phyloP scores from a whole-genome alignment of 1,140 invertebrate species.

The Plutomurus gul region DNA sequence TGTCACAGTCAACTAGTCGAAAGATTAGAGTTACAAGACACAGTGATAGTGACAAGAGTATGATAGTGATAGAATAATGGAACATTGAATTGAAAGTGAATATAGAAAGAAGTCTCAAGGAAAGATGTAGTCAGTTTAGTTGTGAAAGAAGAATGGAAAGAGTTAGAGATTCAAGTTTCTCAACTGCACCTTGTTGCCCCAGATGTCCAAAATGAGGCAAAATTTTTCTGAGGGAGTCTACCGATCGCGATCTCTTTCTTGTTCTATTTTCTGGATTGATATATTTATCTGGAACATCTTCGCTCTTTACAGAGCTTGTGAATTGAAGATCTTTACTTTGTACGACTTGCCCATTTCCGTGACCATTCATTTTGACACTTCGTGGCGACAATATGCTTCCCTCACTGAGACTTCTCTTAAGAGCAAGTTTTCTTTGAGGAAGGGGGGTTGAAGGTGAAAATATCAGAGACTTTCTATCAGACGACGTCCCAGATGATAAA shows the following conservation, averaged over 20 bases:
- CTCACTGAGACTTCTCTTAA: constrained; percentile 52
- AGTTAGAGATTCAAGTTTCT: too few relatives aligned
- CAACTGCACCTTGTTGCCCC: neutral
- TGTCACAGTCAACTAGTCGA: too few relatives aligned
- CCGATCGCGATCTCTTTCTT: constrained; percentile 40
- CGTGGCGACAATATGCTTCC: constrained; percentile 32
- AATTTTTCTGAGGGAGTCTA: constrained; percentile 41
- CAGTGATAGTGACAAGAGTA: too few relatives aligned
- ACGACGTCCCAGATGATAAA: constrained; percentile 37
- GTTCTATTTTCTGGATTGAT: constrained; percentile 1
- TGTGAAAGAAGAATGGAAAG: too few relatives aligned
- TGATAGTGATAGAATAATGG: too few relatives aligned
- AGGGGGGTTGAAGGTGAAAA: constrained; percentile 30
- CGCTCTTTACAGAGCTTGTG: neutral
- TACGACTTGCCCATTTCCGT: neutral
- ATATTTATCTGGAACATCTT: constrained; percentile 18
- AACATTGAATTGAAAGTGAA: too few relatives aligned
- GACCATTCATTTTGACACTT: too few relatives aligned
- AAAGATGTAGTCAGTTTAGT: too few relatives aligned
- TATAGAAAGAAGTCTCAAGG: too few relatives aligned
- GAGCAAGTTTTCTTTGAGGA: constrained; percentile 20
- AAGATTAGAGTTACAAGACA: too few relatives aligned
- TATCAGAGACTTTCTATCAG: constrained; percentile 46
- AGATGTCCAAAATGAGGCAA: constrained; percentile 30
- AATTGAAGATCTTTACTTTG: constrained; percentile 2